Conservation (phyloP, 2,888 invertebrate species). For the Alcis repandata region DNA sequence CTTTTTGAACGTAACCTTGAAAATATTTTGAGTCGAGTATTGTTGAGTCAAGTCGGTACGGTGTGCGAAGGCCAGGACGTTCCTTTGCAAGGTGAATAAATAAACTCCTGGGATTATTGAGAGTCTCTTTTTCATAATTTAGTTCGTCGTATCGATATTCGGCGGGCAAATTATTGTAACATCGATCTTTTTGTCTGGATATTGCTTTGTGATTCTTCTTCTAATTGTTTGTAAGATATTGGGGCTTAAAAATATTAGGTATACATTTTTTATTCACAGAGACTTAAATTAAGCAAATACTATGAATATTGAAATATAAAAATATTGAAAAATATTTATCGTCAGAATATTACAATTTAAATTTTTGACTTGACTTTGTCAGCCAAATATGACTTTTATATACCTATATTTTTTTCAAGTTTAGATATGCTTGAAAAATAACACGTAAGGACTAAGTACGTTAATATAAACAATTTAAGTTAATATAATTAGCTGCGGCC, state of each 20-base stretch:
- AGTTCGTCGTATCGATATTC: constrained; percentile 17
- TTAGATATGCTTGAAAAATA: no score
- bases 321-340: no score
- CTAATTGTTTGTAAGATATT: neutral
- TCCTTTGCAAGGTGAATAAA: constrained; percentile 27
- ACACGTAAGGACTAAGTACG: no score
- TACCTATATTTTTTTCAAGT: no score
- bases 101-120: constrained; percentile 23
- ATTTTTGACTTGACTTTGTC: neutral
- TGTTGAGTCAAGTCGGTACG: neutral
- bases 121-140: constrained; percentile 29
- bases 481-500: no score
- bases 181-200: constrained; percentile 14
- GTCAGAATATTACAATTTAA: no score
- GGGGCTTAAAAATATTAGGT: neutral
- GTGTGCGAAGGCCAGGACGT: constrained; percentile 5
- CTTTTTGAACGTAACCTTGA: neutral
- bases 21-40: neutral
- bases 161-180: constrained; percentile 15
- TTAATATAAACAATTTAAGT: no score
- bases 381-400: neutral
- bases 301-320: no score
- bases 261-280: neutral
- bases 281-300: no score
- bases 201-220: constrained; percentile 14